phyloP scores from a whole-genome alignment of 1,140 invertebrate genomes.

The Drosophila prosaltans region DNA sequence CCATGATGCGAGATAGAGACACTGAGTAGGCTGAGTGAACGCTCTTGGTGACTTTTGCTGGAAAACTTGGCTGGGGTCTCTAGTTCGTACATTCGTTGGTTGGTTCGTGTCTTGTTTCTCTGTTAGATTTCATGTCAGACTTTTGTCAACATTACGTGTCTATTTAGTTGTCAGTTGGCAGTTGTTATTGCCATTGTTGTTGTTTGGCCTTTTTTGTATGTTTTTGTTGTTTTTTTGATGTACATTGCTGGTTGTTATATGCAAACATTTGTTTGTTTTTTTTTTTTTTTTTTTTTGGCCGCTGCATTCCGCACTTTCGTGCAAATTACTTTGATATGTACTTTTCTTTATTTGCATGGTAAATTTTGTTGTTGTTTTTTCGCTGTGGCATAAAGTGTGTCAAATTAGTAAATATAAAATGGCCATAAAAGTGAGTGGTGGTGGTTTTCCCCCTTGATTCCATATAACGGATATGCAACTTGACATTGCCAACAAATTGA shows the following conservation, averaged over 20 bases:
- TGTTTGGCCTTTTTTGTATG: constrained; percentile 36
- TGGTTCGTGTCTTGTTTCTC: constrained; percentile 58
- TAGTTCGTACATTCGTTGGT: background rate
- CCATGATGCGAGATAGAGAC: background rate
- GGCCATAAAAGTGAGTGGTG: background rate
- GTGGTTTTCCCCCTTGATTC: background rate
- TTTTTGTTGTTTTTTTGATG: constrained; percentile 23
- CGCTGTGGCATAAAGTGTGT: constrained; percentile 20
- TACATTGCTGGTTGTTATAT: constrained; percentile 43
- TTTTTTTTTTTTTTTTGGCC: constrained; percentile 46
- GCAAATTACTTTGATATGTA: constrained; percentile 50
- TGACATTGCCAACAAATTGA: background rate
- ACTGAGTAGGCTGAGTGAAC: constrained; percentile 2
- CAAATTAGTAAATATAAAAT: constrained; percentile 26
- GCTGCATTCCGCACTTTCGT: constrained; percentile 51
- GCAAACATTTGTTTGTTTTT: constrained; percentile 51
- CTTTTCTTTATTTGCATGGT: constrained; percentile 44
- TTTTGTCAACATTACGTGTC: constrained; percentile 80
- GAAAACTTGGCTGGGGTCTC: constrained; percentile 55
- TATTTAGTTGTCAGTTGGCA: constrained; percentile 79
- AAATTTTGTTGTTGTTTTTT: constrained; percentile 33
- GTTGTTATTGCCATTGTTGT: constrained; percentile 60
- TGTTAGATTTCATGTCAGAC: constrained; percentile 79
- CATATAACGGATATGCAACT: background rate
- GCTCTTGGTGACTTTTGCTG: constrained; percentile 36